Evolutionary conservation across 30 jellyfish, hydroid and myxozoan genomes (phyloP), one percentile per base, ranked within the genome.

Genomic region (Aurelia sp.): DNA sequence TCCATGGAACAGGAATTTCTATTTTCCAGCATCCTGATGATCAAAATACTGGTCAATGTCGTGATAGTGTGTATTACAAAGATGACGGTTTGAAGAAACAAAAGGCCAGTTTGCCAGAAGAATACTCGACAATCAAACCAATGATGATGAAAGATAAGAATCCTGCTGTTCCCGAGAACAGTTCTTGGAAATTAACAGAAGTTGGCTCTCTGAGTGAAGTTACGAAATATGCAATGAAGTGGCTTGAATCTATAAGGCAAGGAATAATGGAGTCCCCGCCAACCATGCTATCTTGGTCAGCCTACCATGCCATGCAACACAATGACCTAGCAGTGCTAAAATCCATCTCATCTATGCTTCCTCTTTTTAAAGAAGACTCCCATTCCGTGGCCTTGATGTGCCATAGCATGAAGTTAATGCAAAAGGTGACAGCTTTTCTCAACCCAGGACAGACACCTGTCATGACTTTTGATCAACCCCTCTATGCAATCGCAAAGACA

Each of bases 101-200:
- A 65, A 79, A 79, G 63, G 90, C 83, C 64, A 64, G 58, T 79
- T 79, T 64, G 79, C 90, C 83, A 58, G 61, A 3, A 79, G 90
- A 19, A 58, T 79, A 63, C 82, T 30, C 41, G 68, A 79, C 51
- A 44, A 58, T 63, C 82, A 63, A 79, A 33, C 67, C 90, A 61
- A 59, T 79, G 90, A 79, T 58, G 84, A 41, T 79, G 30, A 63
- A 58, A 79, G 58, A 63, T 55, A 81, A 61, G 63, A 64, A 81
- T 47, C 74, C 67, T 15, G 53, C 51, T 52, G 6, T 31, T 67
- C 55, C 67, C 60, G 82, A 71, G 74, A 71, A 41, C 74, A 31
- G 82, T 71, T 71, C 63, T 71, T 71, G 82, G 66, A 71, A 71
- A 50, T 71, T 71, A 16, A 71, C 63, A 71, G 82, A 71, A 71